These are phyloP conservation scores for Epicampocera succincta DNA, from an alignment of 2,888 invertebrate species.

Conservation along the genomic window DNA sequence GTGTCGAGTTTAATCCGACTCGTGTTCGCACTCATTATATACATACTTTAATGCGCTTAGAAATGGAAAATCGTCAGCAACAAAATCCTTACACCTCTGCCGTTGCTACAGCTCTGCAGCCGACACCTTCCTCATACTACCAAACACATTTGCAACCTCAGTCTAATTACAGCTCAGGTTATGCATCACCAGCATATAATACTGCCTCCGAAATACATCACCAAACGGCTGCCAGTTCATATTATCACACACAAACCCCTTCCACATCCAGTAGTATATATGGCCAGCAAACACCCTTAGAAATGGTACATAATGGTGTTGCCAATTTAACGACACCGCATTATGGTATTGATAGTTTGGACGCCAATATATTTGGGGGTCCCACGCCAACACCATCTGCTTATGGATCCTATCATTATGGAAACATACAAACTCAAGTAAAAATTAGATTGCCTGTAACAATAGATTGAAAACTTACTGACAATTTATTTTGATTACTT, in stretches of 20 bases:
- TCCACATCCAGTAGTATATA: constrained; percentile 52
- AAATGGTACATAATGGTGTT: constrained; percentile 51
- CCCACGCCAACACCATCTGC: constrained; percentile 74
- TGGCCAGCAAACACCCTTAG: constrained; percentile 62
- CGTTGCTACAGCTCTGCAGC: constrained; percentile 46
- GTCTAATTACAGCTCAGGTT: constrained; percentile 79
- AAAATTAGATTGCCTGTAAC: constrained; percentile 35
- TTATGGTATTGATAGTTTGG: constrained; percentile 75
- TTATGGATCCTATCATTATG: constrained; percentile 74
- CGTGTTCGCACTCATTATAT: constrained; percentile 98
- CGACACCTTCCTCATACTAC: constrained; percentile 73
- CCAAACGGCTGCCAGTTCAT: constrained; percentile 52
- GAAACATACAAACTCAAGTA: constrained; percentile 73
- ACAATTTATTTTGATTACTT: constrained; percentile 9
- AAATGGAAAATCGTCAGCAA: constrained; percentile 88
- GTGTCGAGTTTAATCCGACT: constrained; percentile 97
- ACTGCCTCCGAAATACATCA: constrained; percentile 72
- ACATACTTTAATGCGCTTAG: constrained; percentile 96
- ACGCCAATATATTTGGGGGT: constrained; percentile 71
- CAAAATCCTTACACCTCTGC: constrained; percentile 77
- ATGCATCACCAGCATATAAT: constrained; percentile 77
- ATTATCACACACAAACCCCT: constrained; percentile 71
- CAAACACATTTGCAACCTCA: constrained; percentile 75
- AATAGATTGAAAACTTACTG: background rate
- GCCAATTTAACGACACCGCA: constrained; percentile 39